Conservation (phyloP, 2,797 vertebrate species). For the Mormyrus hasselquistii region DNA sequence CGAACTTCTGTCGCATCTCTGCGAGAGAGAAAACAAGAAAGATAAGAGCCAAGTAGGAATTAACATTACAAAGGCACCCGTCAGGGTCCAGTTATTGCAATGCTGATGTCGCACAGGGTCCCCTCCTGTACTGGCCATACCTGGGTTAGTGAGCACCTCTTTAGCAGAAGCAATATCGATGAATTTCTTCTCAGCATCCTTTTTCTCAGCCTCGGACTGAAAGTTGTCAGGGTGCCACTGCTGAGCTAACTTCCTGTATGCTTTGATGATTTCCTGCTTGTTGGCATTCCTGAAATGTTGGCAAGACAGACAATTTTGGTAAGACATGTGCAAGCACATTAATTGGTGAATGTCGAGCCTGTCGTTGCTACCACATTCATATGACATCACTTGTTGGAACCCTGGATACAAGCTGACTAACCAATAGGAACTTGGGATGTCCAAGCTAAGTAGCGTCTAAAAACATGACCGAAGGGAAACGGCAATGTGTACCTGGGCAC, state of each 20-base stretch:
- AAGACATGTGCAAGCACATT: background rate
- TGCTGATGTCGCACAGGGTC: background rate
- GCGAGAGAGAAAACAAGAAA: background rate
- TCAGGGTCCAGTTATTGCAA: background rate
- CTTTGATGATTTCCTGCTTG: constrained; percentile 79
- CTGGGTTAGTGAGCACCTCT: constrained; percentile 76
- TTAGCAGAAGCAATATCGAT: constrained; percentile 78
- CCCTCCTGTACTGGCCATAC: constrained; percentile 38
- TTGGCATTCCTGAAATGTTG: constrained; percentile 59
- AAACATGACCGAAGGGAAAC: background rate
- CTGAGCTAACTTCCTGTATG: constrained; percentile 77
- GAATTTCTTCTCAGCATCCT: constrained; percentile 74
- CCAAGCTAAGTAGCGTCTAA: background rate
- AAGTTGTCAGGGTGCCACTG: constrained; percentile 84
- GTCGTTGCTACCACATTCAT: background rate
- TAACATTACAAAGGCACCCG: background rate
- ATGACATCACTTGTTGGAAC: background rate
- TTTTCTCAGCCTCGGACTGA: constrained; percentile 70
- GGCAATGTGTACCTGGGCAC: constrained; percentile 59
- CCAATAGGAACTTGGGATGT: background rate
- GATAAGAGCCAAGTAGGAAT: background rate
- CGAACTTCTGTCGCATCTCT: constrained; percentile 82
- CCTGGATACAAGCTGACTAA: background rate
- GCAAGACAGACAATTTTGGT: background rate
- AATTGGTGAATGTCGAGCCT: background rate